Evolutionary conservation across 2,797 vertebrate species (phyloP).

Genomic region (Sarcophilus harrisii): DNA sequence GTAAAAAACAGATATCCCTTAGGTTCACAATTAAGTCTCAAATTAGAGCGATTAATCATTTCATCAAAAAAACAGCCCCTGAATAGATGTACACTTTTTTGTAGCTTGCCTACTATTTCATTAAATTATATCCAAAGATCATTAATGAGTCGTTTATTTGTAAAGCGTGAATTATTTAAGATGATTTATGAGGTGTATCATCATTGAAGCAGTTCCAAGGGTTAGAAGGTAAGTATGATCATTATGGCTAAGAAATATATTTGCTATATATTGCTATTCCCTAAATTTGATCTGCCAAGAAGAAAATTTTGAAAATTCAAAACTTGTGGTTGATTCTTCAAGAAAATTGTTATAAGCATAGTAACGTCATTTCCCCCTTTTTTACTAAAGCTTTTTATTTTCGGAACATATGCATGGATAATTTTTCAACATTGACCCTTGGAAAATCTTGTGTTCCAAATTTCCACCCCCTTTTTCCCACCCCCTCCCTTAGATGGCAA

Average conservation of each 20-base stretch:
- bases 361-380: neutral
- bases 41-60: slow-evolving; percentile 52
- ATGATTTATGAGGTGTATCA: slow-evolving; percentile 12
- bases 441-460: too few relatives aligned
- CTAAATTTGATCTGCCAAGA: slow-evolving; percentile 52
- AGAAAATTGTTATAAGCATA: neutral
- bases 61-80: slow-evolving; percentile 52
- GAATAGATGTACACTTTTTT: slow-evolving; percentile 33
- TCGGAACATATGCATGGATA: too few relatives aligned
- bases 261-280: slow-evolving; percentile 4
- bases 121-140: slow-evolving; percentile 55
- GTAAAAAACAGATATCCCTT: slow-evolving; percentile 10
- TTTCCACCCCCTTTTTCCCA: too few relatives aligned
- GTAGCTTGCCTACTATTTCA: slow-evolving; percentile 43
- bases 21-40: slow-evolving; percentile 54
- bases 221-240: neutral
- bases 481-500: too few relatives aligned
- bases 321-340: neutral
- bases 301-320: slow-evolving; percentile 16
- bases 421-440: too few relatives aligned
- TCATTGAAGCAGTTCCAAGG: neutral
- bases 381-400: too few relatives aligned
- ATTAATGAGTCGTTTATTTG: slow-evolving; percentile 51
- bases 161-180: slow-evolving; percentile 16
- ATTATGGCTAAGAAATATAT: slow-evolving; percentile 28